Evolutionary conservation across 1,140 invertebrate genomes (phyloP), one percentile per base, ranked within the genome.

Genomic region (Venustaconcha ellipsiformis): DNA sequence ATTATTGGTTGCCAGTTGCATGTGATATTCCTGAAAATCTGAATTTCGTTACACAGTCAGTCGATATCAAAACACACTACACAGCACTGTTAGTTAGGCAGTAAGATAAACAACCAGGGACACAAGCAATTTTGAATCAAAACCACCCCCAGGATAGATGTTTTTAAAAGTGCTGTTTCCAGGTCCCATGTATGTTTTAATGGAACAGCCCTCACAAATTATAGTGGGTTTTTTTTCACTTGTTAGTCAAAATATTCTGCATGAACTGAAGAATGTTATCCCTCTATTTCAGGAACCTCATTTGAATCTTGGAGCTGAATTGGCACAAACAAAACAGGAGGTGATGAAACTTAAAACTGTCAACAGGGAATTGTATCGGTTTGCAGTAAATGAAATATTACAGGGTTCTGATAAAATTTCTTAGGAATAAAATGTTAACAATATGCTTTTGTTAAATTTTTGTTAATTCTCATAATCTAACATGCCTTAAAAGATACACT

Each of bases 311-410:
- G 74, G 60, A 37, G 68, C 63, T 4, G 65, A 89, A 75, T 76
- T 88, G 18, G 77, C 78, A 57, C 82, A 88, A 68, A 78, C 87
- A 57, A 82, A 80, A 30, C 76, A 82, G 5, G 90, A 92, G 86
- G 85, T 92, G n/a, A 68, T 88, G 13, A 84, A 77, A 48, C 79
- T 93, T 15, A 92, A 91, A 80, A 85, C 82, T 59, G 86, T 90
- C 15, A 93, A 93, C 80, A 76, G 85, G 15, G 84, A 90, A 37
- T 72, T 93, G 18, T 92, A 90, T 82, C 80, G 89, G 56, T 92
- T 89, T 82, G 84, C 89, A n/a, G 87, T 91, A 4, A 89, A 90
- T 67, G 67, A 77, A 64, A 81, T 83, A 57, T 74, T 83, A 67
- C 66, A 76, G 4, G 37, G 37, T 48, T 48, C 37, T 48, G 37